phyloP scores from a whole-genome alignment of 2,797 vertebrate genomes.

The Argyrosomus regius region DNA sequence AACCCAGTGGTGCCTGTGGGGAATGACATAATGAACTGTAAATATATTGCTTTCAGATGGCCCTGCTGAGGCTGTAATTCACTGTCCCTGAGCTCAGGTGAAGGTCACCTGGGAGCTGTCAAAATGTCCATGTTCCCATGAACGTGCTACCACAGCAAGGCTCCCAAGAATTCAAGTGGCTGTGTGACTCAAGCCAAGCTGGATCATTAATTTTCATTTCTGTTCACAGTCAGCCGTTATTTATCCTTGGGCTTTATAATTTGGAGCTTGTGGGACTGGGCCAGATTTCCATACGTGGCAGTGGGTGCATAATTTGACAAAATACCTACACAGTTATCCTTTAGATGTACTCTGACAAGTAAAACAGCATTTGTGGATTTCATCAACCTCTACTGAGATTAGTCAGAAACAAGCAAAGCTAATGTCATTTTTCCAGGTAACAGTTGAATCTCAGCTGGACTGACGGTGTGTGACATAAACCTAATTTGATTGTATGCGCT shows the following conservation, averaged over 20 bases:
- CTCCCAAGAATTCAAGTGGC: constrained; percentile 61
- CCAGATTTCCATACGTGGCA: constrained; percentile 35
- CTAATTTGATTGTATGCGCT: constrained; percentile 44
- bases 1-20: constrained; percentile 36
- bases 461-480: constrained; percentile 30
- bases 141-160: constrained; percentile 56
- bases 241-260: constrained; percentile 52
- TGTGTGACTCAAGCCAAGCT: constrained; percentile 50
- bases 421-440: constrained; percentile 33
- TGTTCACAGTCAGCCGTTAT: constrained; percentile 59
- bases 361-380: constrained; percentile 31
- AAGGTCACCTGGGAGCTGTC: constrained; percentile 75
- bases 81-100: constrained; percentile 64
- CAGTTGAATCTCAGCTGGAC: constrained; percentile 15
- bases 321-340: constrained; percentile 10
- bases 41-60: constrained; percentile 70
- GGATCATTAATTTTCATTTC: constrained; percentile 67
- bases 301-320: constrained; percentile 24
- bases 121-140: constrained; percentile 61
- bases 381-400: constrained; percentile 21
- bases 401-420: constrained; percentile 26
- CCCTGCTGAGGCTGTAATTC: constrained; percentile 62
- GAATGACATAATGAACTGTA: constrained; percentile 66
- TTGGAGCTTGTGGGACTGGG: constrained; percentile 34
- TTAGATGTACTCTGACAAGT: constrained; percentile 18